These are phyloP conservation scores for Athalia cordata DNA, from an alignment of 2,888 invertebrate genomes.

Conservation along the genomic window DNA sequence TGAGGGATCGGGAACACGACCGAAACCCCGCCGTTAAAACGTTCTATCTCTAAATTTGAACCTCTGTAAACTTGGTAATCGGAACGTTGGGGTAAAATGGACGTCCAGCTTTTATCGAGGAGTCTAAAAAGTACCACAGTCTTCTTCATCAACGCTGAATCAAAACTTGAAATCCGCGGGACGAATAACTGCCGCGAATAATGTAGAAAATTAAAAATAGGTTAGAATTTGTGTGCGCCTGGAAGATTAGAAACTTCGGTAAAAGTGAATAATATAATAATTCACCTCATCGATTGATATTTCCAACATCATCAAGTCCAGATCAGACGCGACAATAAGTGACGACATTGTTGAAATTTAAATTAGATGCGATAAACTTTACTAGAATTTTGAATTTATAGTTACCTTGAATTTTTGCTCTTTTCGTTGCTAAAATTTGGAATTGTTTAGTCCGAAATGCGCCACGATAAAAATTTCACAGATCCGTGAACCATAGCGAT, in stretches of 20 bases:
- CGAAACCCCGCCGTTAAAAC: constrained; percentile 66
- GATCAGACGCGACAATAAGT: constrained; percentile 61
- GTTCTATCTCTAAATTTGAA: constrained; percentile 59
- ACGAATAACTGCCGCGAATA: constrained; percentile 58
- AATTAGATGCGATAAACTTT: background rate
- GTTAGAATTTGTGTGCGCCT: too few relatives aligned
- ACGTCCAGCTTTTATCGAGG: constrained; percentile 65
- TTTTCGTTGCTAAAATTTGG: background rate
- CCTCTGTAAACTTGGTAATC: constrained; percentile 61
- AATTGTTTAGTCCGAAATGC: constrained; percentile 4
- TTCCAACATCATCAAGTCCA: constrained; percentile 66
- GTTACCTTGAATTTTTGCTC: background rate
- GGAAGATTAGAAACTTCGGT: too few relatives aligned
- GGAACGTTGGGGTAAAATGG: constrained; percentile 59
- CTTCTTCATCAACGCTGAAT: constrained; percentile 61
- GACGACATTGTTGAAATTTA: constrained; percentile 59
- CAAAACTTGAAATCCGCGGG: constrained; percentile 59
- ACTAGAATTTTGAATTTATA: constrained; percentile 4
- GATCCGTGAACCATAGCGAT: too few relatives aligned
- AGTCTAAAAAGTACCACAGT: constrained; percentile 64
- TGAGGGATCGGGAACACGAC: constrained; percentile 62
- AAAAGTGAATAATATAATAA: constrained; percentile 8
- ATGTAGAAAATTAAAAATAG: background rate
- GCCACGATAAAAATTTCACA: background rate
- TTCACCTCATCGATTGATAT: constrained; percentile 63